Evolutionary conservation across 2,888 invertebrate genomes (phyloP).

Genomic region (Amphipyra tragopoginis): DNA sequence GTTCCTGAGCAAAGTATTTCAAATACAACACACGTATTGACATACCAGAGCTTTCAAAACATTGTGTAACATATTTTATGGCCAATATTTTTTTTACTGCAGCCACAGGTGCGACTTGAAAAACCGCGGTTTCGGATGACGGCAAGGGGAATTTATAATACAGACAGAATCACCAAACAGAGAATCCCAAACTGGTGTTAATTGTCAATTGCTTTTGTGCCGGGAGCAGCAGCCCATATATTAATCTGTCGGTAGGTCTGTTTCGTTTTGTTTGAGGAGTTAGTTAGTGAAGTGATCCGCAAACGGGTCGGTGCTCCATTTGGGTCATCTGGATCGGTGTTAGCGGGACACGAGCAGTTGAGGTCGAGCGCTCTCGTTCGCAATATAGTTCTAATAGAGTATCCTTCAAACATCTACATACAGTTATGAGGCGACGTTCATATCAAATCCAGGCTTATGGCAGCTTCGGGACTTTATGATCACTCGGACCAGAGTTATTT

Average conservation of each 20-base stretch:
- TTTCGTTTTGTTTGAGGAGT: slow-evolving; percentile 64
- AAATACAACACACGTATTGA: slow-evolving; percentile 27
- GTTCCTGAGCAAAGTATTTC: not conserved
- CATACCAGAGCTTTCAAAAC: slow-evolving; percentile 59
- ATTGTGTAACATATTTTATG: slow-evolving; percentile 74
- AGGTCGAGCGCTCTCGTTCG: slow-evolving; percentile 65
- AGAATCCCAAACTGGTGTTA: slow-evolving; percentile 54
- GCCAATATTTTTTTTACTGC: slow-evolving; percentile 78
- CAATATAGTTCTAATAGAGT: slow-evolving; percentile 64
- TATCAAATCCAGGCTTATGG: slow-evolving; percentile 34
- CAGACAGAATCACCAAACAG: slow-evolving; percentile 57
- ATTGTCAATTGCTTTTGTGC: slow-evolving; percentile 49
- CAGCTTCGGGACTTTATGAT: slow-evolving; percentile 34
- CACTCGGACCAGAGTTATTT: slow-evolving; percentile 17
- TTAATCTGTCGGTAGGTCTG: slow-evolving; percentile 57
- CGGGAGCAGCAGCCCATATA: slow-evolving; percentile 47
- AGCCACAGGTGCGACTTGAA: slow-evolving; percentile 81
- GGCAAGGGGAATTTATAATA: slow-evolving; percentile 70
- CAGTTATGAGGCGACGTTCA: slow-evolving; percentile 30
- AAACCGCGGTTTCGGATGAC: slow-evolving; percentile 73
- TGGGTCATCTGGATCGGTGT: slow-evolving; percentile 78
- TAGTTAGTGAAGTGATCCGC: slow-evolving; percentile 73
- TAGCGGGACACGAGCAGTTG: slow-evolving; percentile 69
- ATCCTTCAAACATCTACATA: slow-evolving; percentile 51
- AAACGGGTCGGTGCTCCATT: slow-evolving; percentile 74